Conservation (phyloP, 2,888 invertebrate genomes). For the Bimastos eiseni region DNA sequence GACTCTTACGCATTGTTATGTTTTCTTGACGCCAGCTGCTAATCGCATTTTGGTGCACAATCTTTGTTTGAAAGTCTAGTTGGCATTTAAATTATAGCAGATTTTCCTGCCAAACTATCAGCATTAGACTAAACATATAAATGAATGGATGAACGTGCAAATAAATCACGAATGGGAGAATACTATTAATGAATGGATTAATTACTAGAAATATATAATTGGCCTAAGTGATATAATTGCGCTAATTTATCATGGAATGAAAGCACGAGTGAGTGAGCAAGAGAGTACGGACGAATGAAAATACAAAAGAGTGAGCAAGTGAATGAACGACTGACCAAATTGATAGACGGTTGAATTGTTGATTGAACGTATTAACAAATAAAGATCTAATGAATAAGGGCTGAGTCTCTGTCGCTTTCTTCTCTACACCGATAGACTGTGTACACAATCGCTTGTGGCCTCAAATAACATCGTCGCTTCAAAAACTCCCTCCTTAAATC, state of each 20-base stretch:
- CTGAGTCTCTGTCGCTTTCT: background rate
- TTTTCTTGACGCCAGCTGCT: too few species aligned
- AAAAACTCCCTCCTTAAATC: background rate
- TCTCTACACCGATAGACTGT: background rate
- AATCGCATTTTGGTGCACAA: too few species aligned
- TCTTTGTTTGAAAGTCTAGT: too few species aligned
- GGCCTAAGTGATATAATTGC: background rate
- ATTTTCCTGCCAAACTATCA: too few species aligned
- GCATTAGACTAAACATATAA: too few species aligned
- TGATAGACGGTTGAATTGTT: background rate
- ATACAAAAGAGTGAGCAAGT: background rate
- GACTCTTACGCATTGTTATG: too few species aligned
- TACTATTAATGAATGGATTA: too few species aligned
- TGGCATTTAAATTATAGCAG: too few species aligned
- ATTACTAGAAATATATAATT: background rate
- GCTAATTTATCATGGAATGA: background rate
- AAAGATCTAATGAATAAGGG: conserved; percentile 4
- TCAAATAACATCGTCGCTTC: background rate
- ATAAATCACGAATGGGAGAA: too few species aligned
- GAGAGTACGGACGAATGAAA: too few species aligned
- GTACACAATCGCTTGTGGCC: background rate
- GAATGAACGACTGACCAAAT: background rate
- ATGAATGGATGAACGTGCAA: too few species aligned
- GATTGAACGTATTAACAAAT: background rate
- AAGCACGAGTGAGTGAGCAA: background rate